These are phyloP conservation scores for Oreochromis tanganicae DNA, from an alignment of 2,113 vertebrate species.

Conservation along the genomic window DNA sequence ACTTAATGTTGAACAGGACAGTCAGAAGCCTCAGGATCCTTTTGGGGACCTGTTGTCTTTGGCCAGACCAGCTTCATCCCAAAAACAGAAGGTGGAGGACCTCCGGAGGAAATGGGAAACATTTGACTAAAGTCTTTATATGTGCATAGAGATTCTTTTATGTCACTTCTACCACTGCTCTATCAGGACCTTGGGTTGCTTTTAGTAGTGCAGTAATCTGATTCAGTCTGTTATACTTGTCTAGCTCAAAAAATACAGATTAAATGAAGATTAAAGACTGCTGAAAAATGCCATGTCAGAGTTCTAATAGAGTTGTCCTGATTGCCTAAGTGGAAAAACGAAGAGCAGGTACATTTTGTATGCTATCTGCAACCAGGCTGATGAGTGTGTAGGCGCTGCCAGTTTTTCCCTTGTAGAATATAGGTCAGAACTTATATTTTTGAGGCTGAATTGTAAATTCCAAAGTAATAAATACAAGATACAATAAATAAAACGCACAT, in stretches of 20 bases:
- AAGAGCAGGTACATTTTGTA: neutral
- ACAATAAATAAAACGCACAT: neutral
- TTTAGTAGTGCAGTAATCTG: neutral
- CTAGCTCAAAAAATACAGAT: neutral
- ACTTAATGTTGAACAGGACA: conserved; percentile 55
- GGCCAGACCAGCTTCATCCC: conserved; percentile 72
- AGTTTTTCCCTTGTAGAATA: neutral
- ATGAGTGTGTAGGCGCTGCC: neutral
- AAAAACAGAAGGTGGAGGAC: conserved; percentile 82
- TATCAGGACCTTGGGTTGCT: conserved; percentile 22
- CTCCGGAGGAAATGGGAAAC: conserved; percentile 91
- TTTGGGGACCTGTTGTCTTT: conserved; percentile 89
- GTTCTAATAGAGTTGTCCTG: neutral
- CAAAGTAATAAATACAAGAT: neutral
- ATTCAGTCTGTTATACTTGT: neutral
- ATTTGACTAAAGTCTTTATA: conserved; percentile 76
- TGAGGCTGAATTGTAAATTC: neutral
- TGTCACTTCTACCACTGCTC: conserved; percentile 2
- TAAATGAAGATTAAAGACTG: neutral
- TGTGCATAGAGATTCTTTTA: neutral
- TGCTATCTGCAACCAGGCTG: neutral
- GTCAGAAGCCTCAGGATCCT: conserved; percentile 76
- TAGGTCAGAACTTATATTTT: neutral
- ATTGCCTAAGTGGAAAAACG: neutral
- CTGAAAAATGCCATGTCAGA: neutral